Evolutionary conservation across 2,113 vertebrate genomes (phyloP).

Genomic region (Phalacrocorax carbo): DNA sequence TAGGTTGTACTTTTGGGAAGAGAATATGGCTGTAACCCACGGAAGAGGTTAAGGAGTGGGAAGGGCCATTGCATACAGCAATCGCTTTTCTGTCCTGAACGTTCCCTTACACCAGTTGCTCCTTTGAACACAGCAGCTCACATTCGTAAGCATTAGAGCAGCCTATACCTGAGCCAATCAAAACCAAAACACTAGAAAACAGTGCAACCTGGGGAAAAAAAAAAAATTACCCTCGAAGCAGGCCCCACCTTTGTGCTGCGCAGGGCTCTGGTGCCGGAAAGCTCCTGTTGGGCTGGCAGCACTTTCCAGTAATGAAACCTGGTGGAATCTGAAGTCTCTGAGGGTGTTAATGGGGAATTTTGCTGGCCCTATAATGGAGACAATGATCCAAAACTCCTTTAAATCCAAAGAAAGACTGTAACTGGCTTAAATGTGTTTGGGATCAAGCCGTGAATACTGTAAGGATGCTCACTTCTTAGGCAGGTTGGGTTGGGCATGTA

Average conservation of each 20-base stretch:
- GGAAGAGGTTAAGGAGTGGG: background rate
- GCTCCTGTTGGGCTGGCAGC: background rate
- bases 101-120: background rate
- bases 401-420: background rate
- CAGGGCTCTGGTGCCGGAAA: background rate
- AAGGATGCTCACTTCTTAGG: background rate
- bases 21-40: background rate
- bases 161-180: background rate
- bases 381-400: background rate
- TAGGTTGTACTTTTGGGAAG: background rate
- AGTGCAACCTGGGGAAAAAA: background rate
- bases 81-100: background rate
- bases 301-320: background rate
- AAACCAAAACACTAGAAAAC: background rate
- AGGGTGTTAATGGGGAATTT: background rate
- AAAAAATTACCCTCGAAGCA: fast-evolving
- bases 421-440: background rate
- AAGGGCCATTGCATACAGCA: background rate
- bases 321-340: background rate
- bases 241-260: background rate
- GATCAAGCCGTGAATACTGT: background rate
- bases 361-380: background rate
- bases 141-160: background rate
- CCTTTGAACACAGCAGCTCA: background rate
- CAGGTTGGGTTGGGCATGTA: background rate